Base-by-base conservation (phyloP, 53 echinoderm and acorn worm species). In the Antedon mediterranea region DNA sequence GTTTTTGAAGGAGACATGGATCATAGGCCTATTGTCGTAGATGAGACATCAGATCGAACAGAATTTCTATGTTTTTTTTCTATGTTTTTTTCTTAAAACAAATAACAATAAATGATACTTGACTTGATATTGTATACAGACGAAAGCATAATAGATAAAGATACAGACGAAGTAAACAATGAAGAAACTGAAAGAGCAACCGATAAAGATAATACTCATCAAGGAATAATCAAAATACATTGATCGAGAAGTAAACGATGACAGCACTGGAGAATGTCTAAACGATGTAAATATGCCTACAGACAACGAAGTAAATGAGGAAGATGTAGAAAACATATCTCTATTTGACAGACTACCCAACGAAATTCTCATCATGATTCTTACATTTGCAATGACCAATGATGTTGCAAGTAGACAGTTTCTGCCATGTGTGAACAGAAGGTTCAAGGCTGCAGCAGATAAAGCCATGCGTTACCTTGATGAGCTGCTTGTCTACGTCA, bases 1-100 rank as follows among this genome's bases (percentile, higher is more conserved):
- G 37, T 77, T 32, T 77, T 77, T 77, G 34, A 77, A 77, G 77
- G 77, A 43, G 44, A 43, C 78, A 42, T 37, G 4, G 37, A 37
- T 37, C 37, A 37, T 37, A 43, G 23, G 27, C 78, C 4, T 14
- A 4, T 33, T 77, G 34, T 3, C 34, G 34, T 0, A 77, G 77
- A 32, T 42, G 43, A 78, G 78, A 4, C 32, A 77, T 28, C 29
- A 78, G 43, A 3, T n/a, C n/a, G n/a, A n/a, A n/a, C n/a, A n/a
- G n/a, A n/a, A n/a, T n/a, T n/a, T n/a, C n/a, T n/a, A n/a, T n/a
- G n/a, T n/a, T n/a, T n/a, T n/a, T n/a, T n/a, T n/a, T n/a, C n/a
- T n/a, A n/a, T n/a, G n/a, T n/a, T n/a, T n/a, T n/a, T n/a, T n/a
- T n/a, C n/a, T n/a, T n/a, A n/a, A n/a, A n/a, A n/a, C n/a, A n/a